A percentile compares a stretch with the other conserved stretches of the same genome.
Conservation (phyloP, 2,797 vertebrate genomes). For the Aphelocoma californica region DNA sequence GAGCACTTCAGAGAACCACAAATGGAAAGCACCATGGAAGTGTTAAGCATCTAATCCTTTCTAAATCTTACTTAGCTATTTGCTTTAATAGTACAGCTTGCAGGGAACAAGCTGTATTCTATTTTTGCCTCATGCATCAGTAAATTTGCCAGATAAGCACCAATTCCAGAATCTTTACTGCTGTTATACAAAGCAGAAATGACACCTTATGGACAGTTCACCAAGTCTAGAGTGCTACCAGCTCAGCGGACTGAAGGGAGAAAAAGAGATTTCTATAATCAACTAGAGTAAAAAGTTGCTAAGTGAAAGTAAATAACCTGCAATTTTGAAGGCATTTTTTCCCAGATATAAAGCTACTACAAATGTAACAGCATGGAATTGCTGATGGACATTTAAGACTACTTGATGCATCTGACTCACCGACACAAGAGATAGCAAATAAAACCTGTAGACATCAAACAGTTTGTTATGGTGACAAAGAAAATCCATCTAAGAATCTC, state of each 20-base stretch:
- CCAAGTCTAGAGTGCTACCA: not conserved
- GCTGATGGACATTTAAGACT: not conserved
- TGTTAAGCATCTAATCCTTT: slow-evolving; percentile 32
- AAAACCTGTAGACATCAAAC: not conserved
- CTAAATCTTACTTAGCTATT: slow-evolving; percentile 35
- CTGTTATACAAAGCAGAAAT: not conserved
- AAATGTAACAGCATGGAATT: not conserved
- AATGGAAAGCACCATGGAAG: not conserved
- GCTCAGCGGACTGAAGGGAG: not conserved
- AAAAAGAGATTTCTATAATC: not conserved
- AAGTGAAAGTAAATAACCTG: not conserved
- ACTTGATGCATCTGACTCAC: not conserved
- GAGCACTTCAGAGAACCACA: slow-evolving; percentile 42
- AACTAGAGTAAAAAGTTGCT: not conserved
- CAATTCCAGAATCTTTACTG: not conserved
- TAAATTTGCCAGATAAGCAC: slow-evolving; percentile 23
- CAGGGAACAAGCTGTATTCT: not conserved
- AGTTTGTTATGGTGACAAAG: not conserved
- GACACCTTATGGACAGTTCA: not conserved
- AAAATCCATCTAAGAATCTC: not conserved
- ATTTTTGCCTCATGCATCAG: not conserved
- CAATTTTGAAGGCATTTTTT: not conserved
- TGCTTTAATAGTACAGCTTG: slow-evolving; percentile 4
- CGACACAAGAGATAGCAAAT: not conserved
- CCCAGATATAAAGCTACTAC: not conserved